Conservation (phyloP, 1,140 invertebrate genomes). For the Triops longicaudatus region DNA sequence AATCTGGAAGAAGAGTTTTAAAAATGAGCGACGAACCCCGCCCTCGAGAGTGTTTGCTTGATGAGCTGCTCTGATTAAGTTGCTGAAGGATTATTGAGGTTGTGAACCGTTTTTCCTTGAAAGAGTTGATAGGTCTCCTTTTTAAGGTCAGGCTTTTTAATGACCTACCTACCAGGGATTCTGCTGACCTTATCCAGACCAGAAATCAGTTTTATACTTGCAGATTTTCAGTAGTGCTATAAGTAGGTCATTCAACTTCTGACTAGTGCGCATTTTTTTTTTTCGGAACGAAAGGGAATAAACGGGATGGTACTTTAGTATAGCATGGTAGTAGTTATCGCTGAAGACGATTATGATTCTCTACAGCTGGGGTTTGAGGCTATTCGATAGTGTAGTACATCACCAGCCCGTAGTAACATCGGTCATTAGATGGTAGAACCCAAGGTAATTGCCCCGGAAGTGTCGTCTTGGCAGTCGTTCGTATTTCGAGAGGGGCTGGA, state of each 20-base stretch:
- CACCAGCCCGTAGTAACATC: background rate
- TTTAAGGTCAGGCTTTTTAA: background rate
- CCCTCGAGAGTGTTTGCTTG: background rate
- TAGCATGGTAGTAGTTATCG: background rate
- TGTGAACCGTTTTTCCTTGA: conserved; percentile 12
- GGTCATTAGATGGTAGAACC: background rate
- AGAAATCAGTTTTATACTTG: conserved; percentile 8
- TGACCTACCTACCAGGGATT: background rate
- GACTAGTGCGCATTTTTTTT: background rate
- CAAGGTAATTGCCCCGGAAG: conserved; percentile 6
- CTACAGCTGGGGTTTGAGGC: background rate
- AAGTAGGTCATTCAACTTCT: background rate
- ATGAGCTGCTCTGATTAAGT: conserved; percentile 15
- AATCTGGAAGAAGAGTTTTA: background rate
- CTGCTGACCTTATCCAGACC: conserved; percentile 1
- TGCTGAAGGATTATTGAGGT: background rate
- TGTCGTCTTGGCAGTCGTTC: background rate
- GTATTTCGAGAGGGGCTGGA: conserved; percentile 2
- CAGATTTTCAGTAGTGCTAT: background rate
- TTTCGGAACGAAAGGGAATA: background rate
- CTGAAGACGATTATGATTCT: background rate
- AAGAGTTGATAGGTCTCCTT: background rate
- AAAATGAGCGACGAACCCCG: conserved; percentile 10
- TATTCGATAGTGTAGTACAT: background rate
- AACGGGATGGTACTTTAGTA: background rate